Evolutionary conservation across 2,888 invertebrate species (phyloP), one percentile per base, ranked within the genome.

Genomic region (Thalpophila matura): DNA sequence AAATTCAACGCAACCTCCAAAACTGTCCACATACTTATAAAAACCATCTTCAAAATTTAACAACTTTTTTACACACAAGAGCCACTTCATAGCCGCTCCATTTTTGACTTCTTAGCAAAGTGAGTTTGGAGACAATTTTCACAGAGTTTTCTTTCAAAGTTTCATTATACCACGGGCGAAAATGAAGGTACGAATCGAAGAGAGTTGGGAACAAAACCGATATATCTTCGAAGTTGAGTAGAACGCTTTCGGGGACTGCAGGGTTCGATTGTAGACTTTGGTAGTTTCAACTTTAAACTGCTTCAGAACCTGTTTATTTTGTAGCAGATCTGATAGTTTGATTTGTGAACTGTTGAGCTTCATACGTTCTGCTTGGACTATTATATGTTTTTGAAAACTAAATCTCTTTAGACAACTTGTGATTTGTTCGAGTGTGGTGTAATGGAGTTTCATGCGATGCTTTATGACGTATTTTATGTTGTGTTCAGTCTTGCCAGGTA

Each of bases 141-240:
- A 59, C 62, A 51, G 74, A 75, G 75, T 80, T 77, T 76, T 79
- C 77, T 77, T 65, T 56, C 59, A 45, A 83, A 84, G 79, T 85
- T 87, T 85, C 86, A 83, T 87, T 86, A 85, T 81, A 81, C 79
- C 71, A 68, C 74, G 64, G 63, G 65, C 50, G 70, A 74, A 76
- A 85, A 90, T 88, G 87, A 86, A 86, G 85, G 83, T 84, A 74
- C 56, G 58, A 61, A 65, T 76, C 74, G 83, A 75, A 74, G 61
- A 61, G 84, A 89, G 87, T 90, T 89, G 86, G 84, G 86, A 90
- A 90, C 89, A 89, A 90, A 87, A 86, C 85, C 89, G 86, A 89
- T 90, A 88, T 89, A 88, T 89, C 87, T 89, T 80, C 75, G 76
- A 86, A 87, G 79, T 86, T 85, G 67, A 73, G 71, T 71, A 56